Conservation (phyloP, 2,113 vertebrate genomes). For the Engystomops pustulosus region DNA sequence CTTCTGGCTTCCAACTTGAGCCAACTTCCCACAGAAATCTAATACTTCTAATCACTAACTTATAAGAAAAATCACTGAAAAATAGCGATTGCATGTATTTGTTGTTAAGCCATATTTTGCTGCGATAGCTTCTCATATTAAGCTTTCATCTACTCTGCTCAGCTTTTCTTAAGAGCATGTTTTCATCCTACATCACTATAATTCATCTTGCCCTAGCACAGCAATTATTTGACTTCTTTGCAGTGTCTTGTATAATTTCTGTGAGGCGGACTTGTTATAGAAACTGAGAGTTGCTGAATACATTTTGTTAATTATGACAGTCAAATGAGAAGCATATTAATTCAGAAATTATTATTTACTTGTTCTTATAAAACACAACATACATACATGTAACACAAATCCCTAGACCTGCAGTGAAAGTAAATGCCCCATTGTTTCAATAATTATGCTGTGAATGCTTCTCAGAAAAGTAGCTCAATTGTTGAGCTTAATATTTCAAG, state of each 20-base stretch:
- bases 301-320: conserved; percentile 56
- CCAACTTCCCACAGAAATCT: neutral
- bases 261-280: conserved; percentile 22
- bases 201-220: conserved; percentile 19
- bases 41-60: neutral
- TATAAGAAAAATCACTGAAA: conserved; percentile 40
- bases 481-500: conserved; percentile 56
- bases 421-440: conserved; percentile 47
- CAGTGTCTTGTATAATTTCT: conserved; percentile 18
- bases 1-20: neutral
- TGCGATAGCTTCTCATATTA: conserved; percentile 40
- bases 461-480: conserved; percentile 59
- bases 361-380: conserved; percentile 1
- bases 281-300: conserved; percentile 9
- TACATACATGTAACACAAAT: conserved; percentile 46
- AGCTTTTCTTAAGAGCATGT: conserved; percentile 30
- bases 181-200: conserved; percentile 36
- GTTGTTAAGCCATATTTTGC: conserved; percentile 23
- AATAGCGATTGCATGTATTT: conserved; percentile 45
- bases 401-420: conserved; percentile 42
- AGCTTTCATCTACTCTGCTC: conserved; percentile 30
- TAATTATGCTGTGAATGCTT: conserved; percentile 56
- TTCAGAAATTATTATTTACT: conserved; percentile 58
- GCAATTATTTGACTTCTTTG: conserved; percentile 45
- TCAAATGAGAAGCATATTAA: conserved; percentile 45